Base-by-base conservation (phyloP, 1,140 invertebrate species). In the Drosophila sp. region DNA sequence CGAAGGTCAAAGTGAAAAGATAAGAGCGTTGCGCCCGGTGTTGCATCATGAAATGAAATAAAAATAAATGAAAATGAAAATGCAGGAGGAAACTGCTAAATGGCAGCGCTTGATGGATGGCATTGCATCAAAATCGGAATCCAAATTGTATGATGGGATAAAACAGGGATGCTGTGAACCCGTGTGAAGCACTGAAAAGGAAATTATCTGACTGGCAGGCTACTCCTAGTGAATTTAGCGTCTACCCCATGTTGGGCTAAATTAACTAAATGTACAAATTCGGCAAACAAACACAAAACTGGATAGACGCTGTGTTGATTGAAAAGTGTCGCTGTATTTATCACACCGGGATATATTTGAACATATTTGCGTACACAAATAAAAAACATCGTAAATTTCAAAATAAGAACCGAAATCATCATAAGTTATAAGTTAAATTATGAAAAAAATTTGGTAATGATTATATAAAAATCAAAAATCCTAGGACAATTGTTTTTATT, bases 181-280 rank as follows among this genome's bases (percentile, higher is more conserved):
- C 21, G 34, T 64, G 41, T 21, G 54, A 78, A 2, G 11, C 32
- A 34, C 32, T 8, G 16, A 7, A 43, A 64, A 56, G 65, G 70
- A 73, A 63, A 78, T 50, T 50, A 50, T 38, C 25, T 9, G 38
- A 57, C 48, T 14, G 45, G 29, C 36, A 41, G 62, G 27, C 27
- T 29, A 29, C 48, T 16, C 40, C 41, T 40, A 21, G 7, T 50
- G 11, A 27, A 13, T 29, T 50, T 7, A 45, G 25, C 25, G 6
- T 13, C 50, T 70, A 78, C 81, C 82, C 78, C 75, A 71, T 86
- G 74, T 65, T 41, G 73, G 45, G 69, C 59, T 36, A 21, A 57
- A 56, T 57, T 73, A 62, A 18, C 65, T 43, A 87, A 81, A 86
- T 86, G 81, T 86, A 78, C 78, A 86, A 87, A 78, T 87, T 86